Evolutionary conservation across 2,113 vertebrate species (phyloP), one percentile per base, ranked within the genome.

Genomic region (Oncorhynchus gorbuscha): DNA sequence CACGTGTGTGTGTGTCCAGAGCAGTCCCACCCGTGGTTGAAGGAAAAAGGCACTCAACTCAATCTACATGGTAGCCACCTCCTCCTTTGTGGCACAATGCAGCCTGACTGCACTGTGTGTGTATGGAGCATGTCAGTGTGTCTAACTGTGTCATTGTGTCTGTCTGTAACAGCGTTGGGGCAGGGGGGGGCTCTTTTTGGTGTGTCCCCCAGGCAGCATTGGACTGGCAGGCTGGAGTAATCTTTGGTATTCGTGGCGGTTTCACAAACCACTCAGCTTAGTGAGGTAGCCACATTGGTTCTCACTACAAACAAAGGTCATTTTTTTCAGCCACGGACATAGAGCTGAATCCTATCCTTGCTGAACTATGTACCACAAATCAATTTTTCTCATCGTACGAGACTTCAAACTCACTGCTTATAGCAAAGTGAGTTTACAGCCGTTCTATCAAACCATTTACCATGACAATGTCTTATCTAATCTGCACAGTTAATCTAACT

Each of bases 211-310:
- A 87, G 91, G 92, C 91, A 92, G 90, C 95, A 95, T 95, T 94
- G 94, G 95, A 96, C 94, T 91, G 95, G 92, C 94, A 96, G 96
- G 95, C 90, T 92, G 93, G 94, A 95, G 93, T 93, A 93, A 96
- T 98, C 97, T 99, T 99, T 99, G 97, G 97, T 98, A 98, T 99
- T 94, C 94, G 94, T 94, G 93, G 96, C 95, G 95, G 97, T 98
- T 93, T 93, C 89, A 95, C 94, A 95, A 95, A 94, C 95, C 96
- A 96, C 95, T 97, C 96, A 94, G 94, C 94, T 93, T 94, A 96
- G 95, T 98, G 96, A 98, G 97, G 97, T 98, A 98, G 97, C 95
- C 96, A 68, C 66, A 35, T 32, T 8, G 66, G 66, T 68, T 18
- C 30, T 68, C 66, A 68, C 94, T 95, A 94, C 94, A 97, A 97